Conservation (phyloP, 2,888 invertebrate genomes). For the Acleris laterana region DNA sequence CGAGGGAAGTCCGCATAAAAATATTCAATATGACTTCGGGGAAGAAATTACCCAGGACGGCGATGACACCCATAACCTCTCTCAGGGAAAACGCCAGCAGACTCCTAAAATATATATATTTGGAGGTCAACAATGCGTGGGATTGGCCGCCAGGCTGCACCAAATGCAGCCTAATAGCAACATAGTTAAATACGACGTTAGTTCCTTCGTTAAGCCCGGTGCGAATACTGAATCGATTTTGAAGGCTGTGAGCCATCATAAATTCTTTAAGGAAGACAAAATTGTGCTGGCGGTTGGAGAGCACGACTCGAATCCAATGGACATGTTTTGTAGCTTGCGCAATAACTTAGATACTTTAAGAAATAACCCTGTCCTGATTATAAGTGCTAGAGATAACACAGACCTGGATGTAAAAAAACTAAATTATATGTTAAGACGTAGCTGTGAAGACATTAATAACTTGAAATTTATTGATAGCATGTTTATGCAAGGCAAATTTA, state of each 20-base stretch:
- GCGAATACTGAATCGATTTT: constrained; percentile 1
- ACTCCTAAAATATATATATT: not conserved
- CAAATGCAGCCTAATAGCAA: not conserved
- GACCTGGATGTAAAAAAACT: not conserved
- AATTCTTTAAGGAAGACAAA: not conserved
- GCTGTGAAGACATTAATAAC: not conserved
- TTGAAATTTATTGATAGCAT: not conserved
- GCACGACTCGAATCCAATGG: not conserved
- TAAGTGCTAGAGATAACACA: not conserved
- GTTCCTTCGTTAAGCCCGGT: constrained; percentile 1
- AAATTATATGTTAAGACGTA: constrained; percentile 1
- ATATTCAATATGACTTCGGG: too few species aligned
- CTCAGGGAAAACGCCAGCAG: not conserved
- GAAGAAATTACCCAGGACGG: not conserved
- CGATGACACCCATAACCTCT: not conserved
- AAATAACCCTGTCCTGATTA: not conserved
- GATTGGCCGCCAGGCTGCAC: not conserved
- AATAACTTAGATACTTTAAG: not conserved
- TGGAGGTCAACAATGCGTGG: not conserved
- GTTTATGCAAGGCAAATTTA: too few species aligned
- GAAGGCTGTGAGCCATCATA: not conserved
- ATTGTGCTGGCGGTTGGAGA: not conserved
- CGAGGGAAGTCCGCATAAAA: too few species aligned
- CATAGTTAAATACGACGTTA: not conserved
- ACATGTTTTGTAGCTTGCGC: not conserved